Conservation (phyloP, 2,113 vertebrate species). For the Tympanuchus pallidicinctus region DNA sequence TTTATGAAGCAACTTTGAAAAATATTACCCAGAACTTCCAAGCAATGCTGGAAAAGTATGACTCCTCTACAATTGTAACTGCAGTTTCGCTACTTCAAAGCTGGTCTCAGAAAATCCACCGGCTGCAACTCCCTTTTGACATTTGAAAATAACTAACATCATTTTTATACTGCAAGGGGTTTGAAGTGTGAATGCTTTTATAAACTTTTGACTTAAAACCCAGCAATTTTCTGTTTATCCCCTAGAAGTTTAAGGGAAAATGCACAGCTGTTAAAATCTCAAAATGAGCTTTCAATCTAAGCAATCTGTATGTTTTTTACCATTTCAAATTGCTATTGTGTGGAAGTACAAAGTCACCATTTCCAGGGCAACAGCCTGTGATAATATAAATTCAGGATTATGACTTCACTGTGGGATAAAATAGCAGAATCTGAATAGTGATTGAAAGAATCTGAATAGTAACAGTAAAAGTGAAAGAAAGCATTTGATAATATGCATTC, state of each 20-base stretch:
- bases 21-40: not conserved
- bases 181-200: not conserved
- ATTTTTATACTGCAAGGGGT: not conserved
- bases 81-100: not conserved
- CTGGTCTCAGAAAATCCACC: not conserved
- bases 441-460: not conserved
- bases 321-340: not conserved
- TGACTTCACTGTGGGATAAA: not conserved
- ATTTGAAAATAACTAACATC: not conserved
- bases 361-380: not conserved
- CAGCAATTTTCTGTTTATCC: not conserved
- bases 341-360: not conserved
- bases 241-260: not conserved
- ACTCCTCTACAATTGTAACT: not conserved
- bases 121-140: not conserved
- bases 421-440: not conserved
- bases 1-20: not conserved
- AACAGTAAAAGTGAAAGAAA: not conserved
- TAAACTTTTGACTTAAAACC: not conserved
- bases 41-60: not conserved
- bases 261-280: not conserved
- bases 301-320: not conserved
- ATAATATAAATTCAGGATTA: not conserved
- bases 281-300: not conserved
- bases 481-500: not conserved